These are phyloP conservation scores for Nemopilema nomurai DNA, from an alignment of 30 jellyfish, hydroid and myxozoan genomes.

Conservation along the genomic window DNA sequence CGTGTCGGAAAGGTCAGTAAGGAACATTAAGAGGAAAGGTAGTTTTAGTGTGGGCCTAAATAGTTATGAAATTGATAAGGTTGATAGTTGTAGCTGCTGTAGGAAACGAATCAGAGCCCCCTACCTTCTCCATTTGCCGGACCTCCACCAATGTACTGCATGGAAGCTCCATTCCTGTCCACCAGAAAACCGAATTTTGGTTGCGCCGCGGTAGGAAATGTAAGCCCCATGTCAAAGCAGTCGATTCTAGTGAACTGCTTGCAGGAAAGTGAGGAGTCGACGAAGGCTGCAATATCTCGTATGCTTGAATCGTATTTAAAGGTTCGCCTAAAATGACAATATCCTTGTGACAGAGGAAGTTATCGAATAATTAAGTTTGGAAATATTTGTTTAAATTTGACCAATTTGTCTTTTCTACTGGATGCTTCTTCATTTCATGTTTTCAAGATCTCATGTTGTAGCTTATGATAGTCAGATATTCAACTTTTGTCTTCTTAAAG, in stretches of 20 bases:
- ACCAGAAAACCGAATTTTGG: background rate
- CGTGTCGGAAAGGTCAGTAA: no score
- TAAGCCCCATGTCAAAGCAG: background rate
- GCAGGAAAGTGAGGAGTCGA: slow-evolving; percentile 1
- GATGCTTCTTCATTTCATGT: no score
- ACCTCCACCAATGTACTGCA: slow-evolving; percentile 24
- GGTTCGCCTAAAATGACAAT: background rate
- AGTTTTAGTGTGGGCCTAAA: no score
- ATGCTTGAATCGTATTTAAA: background rate
- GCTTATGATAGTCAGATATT: no score
- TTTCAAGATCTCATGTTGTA: no score
- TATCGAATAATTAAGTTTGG: no score
- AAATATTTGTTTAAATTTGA: no score
- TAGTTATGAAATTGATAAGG: background rate
- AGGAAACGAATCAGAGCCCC: background rate
- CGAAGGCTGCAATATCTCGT: background rate
- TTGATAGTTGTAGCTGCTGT: background rate
- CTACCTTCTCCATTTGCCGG: slow-evolving; percentile 2
- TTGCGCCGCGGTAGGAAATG: background rate
- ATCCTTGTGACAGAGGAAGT: no score
- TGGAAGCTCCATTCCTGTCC: slow-evolving; percentile 9
- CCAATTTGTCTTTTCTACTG: no score
- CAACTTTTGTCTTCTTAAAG: no score
- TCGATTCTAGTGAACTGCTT: slow-evolving; percentile 26
- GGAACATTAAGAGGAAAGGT: no score